Percentiles rank a stretch among this genome's conserved stretches.
phyloP scores from a whole-genome alignment of 2,888 invertebrate genomes.

The Macrophya alboannulata region DNA sequence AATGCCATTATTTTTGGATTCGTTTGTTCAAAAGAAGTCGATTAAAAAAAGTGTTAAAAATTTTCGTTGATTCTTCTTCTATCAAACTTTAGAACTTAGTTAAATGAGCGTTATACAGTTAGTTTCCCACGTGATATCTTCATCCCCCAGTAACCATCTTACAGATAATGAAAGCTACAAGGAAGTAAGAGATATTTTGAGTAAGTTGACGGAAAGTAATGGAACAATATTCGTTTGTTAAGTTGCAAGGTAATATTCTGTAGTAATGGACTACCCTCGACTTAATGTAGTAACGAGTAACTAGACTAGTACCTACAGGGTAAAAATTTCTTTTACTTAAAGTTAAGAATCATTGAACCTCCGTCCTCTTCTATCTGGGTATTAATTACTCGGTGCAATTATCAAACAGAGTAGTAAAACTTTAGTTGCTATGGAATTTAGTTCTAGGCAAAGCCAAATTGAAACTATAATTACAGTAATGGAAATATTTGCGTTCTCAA shows the following conservation, averaged over 20 bases:
- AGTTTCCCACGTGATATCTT: not conserved
- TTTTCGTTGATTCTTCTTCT: not conserved
- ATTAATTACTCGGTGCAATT: constrained; percentile 44
- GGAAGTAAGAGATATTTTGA: not conserved
- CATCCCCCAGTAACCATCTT: not conserved
- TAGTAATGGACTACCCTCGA: not conserved
- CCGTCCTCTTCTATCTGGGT: not conserved
- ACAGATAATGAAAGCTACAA: not conserved
- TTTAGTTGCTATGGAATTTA: not conserved
- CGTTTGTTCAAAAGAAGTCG: not conserved
- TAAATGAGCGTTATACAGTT: not conserved
- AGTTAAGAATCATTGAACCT: not conserved
- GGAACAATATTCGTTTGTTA: not conserved
- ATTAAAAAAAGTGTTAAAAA: not conserved
- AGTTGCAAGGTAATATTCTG: not conserved
- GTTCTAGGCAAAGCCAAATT: constrained; percentile 39
- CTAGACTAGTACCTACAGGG: no score
- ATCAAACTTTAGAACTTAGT: not conserved
- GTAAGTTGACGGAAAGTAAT: not conserved
- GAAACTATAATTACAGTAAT: constrained; percentile 54
- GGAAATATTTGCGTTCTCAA: constrained; percentile 49
- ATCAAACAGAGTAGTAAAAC: constrained; percentile 27
- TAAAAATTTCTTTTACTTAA: not conserved
- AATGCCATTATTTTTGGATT: not conserved
- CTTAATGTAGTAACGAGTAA: not conserved